phyloP scores from a whole-genome alignment of 2,113 vertebrate species.

The Perca schrenkii region DNA sequence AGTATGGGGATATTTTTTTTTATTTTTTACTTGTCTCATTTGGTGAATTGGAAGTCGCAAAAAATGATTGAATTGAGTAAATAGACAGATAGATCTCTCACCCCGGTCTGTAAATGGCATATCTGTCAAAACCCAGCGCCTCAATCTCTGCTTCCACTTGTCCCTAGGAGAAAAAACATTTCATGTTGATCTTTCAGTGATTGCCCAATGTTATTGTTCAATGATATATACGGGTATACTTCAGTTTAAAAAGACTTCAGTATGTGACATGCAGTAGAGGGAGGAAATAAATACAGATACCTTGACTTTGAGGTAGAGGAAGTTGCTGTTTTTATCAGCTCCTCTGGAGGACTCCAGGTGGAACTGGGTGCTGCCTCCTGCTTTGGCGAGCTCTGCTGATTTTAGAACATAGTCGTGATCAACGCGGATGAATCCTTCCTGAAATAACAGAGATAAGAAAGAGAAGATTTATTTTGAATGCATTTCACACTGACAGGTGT shows the following conservation, averaged over 20 bases:
- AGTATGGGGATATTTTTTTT: not conserved
- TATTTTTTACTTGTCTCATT: too few species aligned
- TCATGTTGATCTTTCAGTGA: not conserved
- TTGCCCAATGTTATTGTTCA: not conserved
- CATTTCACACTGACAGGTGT: not conserved
- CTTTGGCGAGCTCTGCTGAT: constrained; percentile 91
- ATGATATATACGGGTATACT: not conserved
- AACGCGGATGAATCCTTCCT: constrained; percentile 93
- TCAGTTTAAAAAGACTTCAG: not conserved
- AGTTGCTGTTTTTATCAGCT: constrained; percentile 87
- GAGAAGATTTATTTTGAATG: not conserved
- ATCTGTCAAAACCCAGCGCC: constrained; percentile 86
- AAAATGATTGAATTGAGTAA: not conserved
- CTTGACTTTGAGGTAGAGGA: constrained; percentile 93
- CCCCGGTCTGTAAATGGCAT: constrained; percentile 90
- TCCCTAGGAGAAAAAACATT: constrained; percentile 84
- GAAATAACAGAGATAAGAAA: constrained; percentile 24
- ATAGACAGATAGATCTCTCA: constrained; percentile 78
- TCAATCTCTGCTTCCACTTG: constrained; percentile 87
- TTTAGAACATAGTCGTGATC: constrained; percentile 94
- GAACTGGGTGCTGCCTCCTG: constrained; percentile 93
- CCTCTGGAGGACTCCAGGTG: constrained; percentile 90
- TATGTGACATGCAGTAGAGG: not conserved
- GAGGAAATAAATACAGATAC: constrained; percentile 84
- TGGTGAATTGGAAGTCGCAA: not conserved